phyloP scores from a whole-genome alignment of 2,113 vertebrate genomes.

The Boulengeromyrus knoepffleri region DNA sequence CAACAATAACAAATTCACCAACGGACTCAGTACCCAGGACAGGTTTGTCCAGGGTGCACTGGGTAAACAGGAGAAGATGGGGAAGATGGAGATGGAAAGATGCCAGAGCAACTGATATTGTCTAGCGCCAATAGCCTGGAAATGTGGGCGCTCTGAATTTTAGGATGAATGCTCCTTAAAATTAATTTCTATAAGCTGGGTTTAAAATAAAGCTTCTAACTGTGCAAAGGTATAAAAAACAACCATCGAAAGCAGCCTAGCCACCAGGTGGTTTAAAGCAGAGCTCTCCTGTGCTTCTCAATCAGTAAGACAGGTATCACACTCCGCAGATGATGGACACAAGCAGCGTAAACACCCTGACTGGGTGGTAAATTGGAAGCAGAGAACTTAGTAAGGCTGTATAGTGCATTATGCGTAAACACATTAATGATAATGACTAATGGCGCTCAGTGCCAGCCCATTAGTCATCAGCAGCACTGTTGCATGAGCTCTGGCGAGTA shows the following conservation, averaged over 20 bases:
- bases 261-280: not conserved
- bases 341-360: not conserved
- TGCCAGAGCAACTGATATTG: not conserved
- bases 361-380: not conserved
- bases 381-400: not conserved
- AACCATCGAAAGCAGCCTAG: not conserved
- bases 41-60: not conserved
- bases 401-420: not conserved
- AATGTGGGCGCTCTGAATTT: not conserved
- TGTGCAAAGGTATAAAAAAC: not conserved
- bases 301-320: not conserved
- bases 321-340: not conserved
- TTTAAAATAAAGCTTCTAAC: not conserved
- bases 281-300: not conserved
- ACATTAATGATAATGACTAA: conserved; percentile 7
- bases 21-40: not conserved
- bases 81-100: not conserved
- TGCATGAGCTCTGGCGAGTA: not conserved
- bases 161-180: not conserved
- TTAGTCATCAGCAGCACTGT: not conserved
- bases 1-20: conserved; percentile 4
- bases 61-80: not conserved
- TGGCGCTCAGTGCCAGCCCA: not conserved
- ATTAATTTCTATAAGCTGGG: not conserved
- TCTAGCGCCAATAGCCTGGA: not conserved